Conservation (phyloP, 1,140 invertebrate genomes). For the Atta colombica region DNA sequence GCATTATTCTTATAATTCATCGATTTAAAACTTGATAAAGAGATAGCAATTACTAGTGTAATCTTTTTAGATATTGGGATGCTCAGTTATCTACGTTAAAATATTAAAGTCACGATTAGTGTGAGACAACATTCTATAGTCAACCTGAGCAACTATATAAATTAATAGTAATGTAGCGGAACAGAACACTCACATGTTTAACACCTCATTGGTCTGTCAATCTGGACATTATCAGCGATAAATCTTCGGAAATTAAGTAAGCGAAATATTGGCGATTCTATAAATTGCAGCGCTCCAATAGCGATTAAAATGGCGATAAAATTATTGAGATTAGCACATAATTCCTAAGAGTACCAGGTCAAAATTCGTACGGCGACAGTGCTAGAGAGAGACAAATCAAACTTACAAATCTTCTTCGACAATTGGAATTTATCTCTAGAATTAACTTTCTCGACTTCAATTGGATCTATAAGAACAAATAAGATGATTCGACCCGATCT, state of each 20-base stretch:
- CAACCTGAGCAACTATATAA: slow-evolving; percentile 39
- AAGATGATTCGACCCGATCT: slow-evolving; percentile 1
- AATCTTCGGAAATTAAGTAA: slow-evolving; percentile 36
- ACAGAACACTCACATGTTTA: slow-evolving; percentile 31
- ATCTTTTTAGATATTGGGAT: slow-evolving; percentile 25
- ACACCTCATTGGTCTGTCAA: slow-evolving; percentile 38
- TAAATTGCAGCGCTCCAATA: background rate
- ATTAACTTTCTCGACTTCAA: slow-evolving; percentile 8
- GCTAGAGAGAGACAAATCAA: slow-evolving; percentile 34
- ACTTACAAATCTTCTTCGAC: slow-evolving; percentile 28
- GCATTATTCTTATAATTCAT: slow-evolving; percentile 54
- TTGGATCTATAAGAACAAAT: background rate
- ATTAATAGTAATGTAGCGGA: slow-evolving; percentile 46
- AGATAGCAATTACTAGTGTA: slow-evolving; percentile 41
- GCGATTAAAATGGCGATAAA: slow-evolving; percentile 41
- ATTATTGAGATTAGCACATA: slow-evolving; percentile 45
- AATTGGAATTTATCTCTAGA: slow-evolving; percentile 24
- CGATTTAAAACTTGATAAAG: slow-evolving; percentile 74
- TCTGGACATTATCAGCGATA: slow-evolving; percentile 54
- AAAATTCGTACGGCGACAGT: slow-evolving; percentile 60
- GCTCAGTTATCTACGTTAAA: slow-evolving; percentile 36
- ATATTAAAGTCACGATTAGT: slow-evolving; percentile 21
- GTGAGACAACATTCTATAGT: slow-evolving; percentile 15
- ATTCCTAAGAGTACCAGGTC: slow-evolving; percentile 37
- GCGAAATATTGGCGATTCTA: slow-evolving; percentile 19